phyloP scores from a whole-genome alignment of 2,888 invertebrate genomes.

The Tromatobia lineatoria region DNA sequence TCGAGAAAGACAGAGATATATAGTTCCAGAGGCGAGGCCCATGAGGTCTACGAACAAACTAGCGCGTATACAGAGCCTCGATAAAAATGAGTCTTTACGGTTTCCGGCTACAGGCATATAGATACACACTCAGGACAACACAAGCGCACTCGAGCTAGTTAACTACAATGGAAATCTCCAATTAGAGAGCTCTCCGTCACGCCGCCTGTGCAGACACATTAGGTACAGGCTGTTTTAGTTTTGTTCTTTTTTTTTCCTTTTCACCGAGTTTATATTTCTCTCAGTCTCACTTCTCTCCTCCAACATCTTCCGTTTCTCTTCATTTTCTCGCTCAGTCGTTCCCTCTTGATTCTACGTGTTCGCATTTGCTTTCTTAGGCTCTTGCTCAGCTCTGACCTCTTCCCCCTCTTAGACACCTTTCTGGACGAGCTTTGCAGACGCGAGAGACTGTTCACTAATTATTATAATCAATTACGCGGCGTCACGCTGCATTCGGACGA shows the following conservation, averaged over 20 bases:
- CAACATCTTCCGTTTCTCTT: conserved; percentile 18
- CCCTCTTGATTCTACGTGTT: conserved; percentile 9
- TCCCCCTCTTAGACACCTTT: conserved; percentile 29
- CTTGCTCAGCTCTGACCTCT: conserved; percentile 39
- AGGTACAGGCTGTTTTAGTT: conserved; percentile 55
- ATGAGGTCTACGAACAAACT: not conserved
- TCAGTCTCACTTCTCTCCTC: conserved; percentile 14
- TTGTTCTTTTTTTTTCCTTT: conserved; percentile 30
- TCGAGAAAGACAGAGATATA: conserved; percentile 35
- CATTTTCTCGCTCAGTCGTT: conserved; percentile 37
- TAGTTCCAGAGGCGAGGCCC: conserved; percentile 32
- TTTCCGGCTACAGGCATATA: conserved; percentile 63
- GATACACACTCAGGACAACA: conserved; percentile 37
- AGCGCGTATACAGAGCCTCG: conserved; percentile 14
- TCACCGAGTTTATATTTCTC: not conserved
- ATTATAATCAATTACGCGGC: conserved; percentile 76
- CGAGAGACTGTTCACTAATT: conserved; percentile 71
- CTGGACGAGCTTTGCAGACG: conserved; percentile 14
- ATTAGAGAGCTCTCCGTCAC: conserved; percentile 72
- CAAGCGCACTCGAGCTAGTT: conserved; percentile 61
- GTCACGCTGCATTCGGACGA: conserved; percentile 67
- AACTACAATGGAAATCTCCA: conserved; percentile 73
- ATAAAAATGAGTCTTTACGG: conserved; percentile 67
- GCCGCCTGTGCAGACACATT: conserved; percentile 70
- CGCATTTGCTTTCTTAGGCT: conserved; percentile 38